Base-by-base conservation (phyloP, 2,888 invertebrate species). In the Lysandra bellargus region DNA sequence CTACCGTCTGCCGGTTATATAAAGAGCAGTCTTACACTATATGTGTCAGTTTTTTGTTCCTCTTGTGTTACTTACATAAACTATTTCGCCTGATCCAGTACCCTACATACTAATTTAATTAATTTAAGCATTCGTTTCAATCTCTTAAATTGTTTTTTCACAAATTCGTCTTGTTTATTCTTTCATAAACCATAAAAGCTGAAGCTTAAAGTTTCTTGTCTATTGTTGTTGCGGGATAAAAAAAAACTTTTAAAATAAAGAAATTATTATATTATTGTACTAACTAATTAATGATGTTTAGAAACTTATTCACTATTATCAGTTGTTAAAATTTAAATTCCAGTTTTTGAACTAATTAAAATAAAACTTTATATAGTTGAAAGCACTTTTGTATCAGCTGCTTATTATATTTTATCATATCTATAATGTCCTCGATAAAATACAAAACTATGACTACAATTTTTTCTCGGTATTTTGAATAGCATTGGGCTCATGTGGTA, bases 1-100 rank as follows among this genome's bases (percentile, higher is more conserved):
- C 86, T 86, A 85, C 85, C 88, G 91, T 90, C 89, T 90, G 87
- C 86, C 82, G 84, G 86, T 92, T 93, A 91, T 88, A 87, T 92
- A 90, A 92, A 86, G 75, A 75, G 23, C 49, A 49, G 53, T 57
- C 53, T 76, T 57, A 33, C 53, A 74, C 74, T 74, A 76, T 76
- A 37, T 76, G 53, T 49, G 33, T 76, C 76, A 76, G 4, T 76
- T 76, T 57, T 86, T 86, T 84, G 83, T 84, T 84, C 86, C 87
- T 88, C 84, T 87, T 87, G 84, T 84, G 83, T 82, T 82, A 33
- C 69, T 69, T 37, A 37, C 69, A 69, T 69, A 69, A 69, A 69
- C 33, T 69, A 69, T 69, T 69, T 69, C 33, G 2, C 17, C 14
- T 37, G 33, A 37, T 14, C 69, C 33, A 33, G 14, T 69, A 69